Conservation (phyloP, 2,888 invertebrate genomes). For the Amphimallon solstitiale region DNA sequence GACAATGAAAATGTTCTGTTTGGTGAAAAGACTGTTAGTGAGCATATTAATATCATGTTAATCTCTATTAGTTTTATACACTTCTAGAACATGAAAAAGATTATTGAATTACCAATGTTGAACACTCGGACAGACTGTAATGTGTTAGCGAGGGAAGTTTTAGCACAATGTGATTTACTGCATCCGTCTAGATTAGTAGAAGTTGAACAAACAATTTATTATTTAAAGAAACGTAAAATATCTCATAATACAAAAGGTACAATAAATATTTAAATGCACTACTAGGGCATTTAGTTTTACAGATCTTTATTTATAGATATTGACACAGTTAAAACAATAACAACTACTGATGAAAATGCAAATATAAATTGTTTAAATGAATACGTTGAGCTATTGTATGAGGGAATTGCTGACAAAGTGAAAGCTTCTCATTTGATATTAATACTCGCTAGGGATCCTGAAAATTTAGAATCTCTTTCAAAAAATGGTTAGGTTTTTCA, state of each 20-base stretch:
- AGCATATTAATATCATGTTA: conserved; percentile 6
- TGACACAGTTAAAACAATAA: conserved; percentile 43
- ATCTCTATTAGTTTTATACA: conserved; percentile 31
- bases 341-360: conserved; percentile 66
- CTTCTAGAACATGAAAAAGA: conserved; percentile 67
- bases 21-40: conserved; percentile 79
- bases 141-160: conserved; percentile 82
- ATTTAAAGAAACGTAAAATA: conserved; percentile 82
- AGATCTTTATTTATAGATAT: conserved; percentile 39
- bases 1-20: conserved; percentile 78
- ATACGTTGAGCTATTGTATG: conserved; percentile 96
- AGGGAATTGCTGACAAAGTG: conserved; percentile 92
- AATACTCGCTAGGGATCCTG: conserved; percentile 91
- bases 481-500: conserved; percentile 82
- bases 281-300: background rate
- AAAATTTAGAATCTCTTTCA: conserved; percentile 92
- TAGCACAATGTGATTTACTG: conserved; percentile 86
- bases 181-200: conserved; percentile 83
- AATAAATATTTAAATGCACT: background rate
- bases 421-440: conserved; percentile 91
- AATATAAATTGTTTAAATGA: conserved; percentile 88
- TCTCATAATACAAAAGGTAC: conserved; percentile 56
- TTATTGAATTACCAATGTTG: conserved; percentile 83
- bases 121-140: conserved; percentile 82
- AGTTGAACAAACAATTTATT: conserved; percentile 88